Evolutionary conservation across 2,797 vertebrate genomes (phyloP), one percentile per base, ranked within the genome.

Genomic region (Oryzias sinensis): DNA sequence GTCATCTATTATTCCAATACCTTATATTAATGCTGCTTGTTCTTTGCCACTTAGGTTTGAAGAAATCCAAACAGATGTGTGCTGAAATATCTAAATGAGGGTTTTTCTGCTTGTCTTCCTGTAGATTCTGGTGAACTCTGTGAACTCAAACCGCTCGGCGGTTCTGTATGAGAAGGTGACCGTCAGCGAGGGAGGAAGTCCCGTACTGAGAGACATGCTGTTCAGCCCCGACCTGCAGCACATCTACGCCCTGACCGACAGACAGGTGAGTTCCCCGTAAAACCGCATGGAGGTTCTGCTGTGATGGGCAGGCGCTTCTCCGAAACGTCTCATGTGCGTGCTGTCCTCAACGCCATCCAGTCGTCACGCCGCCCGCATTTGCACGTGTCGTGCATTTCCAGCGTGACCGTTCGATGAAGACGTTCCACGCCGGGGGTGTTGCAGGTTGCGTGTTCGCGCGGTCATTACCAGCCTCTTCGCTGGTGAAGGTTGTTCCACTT

Each of bases 241-340:
- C 83, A 92, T 99, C 78, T 99, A 99, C 11, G 92, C 93, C 5
- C 93, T 99, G 89, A 97, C 94, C 0, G 96, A 98, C 74, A 95
- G 91, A 74, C 94, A 97, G 95, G 97, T 98, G 83, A 78, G 79
- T 44, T 45, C 69, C 14, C 2, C 5, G 42, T 9, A 58, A 24
- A 8, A 5, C 4, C 18, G 4, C 43, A 17, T 45, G n/a, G 16
- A 45, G 1, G 9, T 11, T 37, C 27, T 6, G 27, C 27, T 29
- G 27, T 7, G 33, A 4, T 37, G 2, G 11, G 9, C 1, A 3
- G 9, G 11, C 9, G 29, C 8, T 33, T 33, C 9, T 33, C 9
- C 29, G 20, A 22, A 22, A 22, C 3, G 20, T 22, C 20, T 22
- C 43, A 20, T 49, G 57, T 68, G 52, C 58, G 53, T 60, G 55